Base-by-base conservation (phyloP, 2,113 vertebrate genomes). In the Cynoglossus semilaevis region DNA sequence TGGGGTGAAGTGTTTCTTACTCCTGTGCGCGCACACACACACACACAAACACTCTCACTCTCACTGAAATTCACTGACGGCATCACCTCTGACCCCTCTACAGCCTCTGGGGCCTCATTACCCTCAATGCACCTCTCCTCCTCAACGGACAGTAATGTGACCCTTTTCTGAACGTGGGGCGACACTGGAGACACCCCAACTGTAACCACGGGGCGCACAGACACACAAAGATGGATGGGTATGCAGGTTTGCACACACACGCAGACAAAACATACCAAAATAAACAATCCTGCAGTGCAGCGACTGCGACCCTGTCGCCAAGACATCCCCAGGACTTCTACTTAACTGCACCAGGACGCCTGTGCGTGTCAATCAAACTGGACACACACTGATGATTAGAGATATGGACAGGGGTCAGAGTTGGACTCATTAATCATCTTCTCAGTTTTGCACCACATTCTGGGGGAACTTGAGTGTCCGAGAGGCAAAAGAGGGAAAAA, bases 361-460 rank as follows among this genome's bases (percentile, higher is more conserved):
- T 87, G 84, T 81, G 76, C 54, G 36, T 70, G 81, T 85, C 88
- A 85, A 50, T 90, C 86, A 88, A 72, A 64, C 35, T 57, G 61
- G 74, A 77, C 74, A 49, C 54, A 53, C 54, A 65, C 48, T 38
- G 46, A 66, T 67, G 73, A 81, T 76, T 59, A 74, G 77, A 53
- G 70, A 67, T 70, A 77, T 5, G 19, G 66, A 51, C 14, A 9
- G 7, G 41, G 79, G 73, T 65, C 73, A 79, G 50, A 76, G 67
- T 15, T 54, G 22, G 35, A 37, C 62, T 68, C 80, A 74, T 86
- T 82, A 58, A 82, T 86, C 79, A 80, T 70, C 60, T 69, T 36
- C 49, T 17, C 51, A 37, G 48, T 56, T 44, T 58, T 36, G 40
- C 50, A 62, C 67, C 63, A 18, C 19, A 15, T 5, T 49, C 37